These are phyloP conservation scores for Zaprionus davidi DNA, from an alignment of 1,140 invertebrate species.

Conservation along the genomic window DNA sequence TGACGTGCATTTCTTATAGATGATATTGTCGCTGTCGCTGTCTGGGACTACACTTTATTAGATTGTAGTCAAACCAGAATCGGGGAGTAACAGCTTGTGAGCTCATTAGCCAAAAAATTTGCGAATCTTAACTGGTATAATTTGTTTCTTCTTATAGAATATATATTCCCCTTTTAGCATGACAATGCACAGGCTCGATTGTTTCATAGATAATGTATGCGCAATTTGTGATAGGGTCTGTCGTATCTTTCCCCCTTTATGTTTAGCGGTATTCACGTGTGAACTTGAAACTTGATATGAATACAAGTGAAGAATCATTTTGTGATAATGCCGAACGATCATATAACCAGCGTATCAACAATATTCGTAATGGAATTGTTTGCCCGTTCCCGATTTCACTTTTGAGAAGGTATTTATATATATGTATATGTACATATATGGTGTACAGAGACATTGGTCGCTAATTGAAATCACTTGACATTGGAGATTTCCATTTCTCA, in stretches of 20 bases:
- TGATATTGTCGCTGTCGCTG: slow-evolving; percentile 6
- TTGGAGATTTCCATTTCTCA: slow-evolving; percentile 12
- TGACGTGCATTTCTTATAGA: slow-evolving; percentile 21
- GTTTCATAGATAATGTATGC: background rate
- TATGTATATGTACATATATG: no score
- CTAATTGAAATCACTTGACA: slow-evolving; percentile 31
- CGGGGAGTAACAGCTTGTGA: slow-evolving; percentile 9
- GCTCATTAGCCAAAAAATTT: slow-evolving; percentile 35
- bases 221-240: background rate
- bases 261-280: background rate
- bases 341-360: slow-evolving; percentile 10
- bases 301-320: background rate
- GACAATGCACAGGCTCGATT: background rate
- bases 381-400: slow-evolving; percentile 21
- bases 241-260: background rate
- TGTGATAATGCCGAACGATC: slow-evolving; percentile 9
- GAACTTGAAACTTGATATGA: slow-evolving; percentile 16
- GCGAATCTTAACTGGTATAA: background rate
- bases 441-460: background rate
- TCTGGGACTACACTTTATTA: slow-evolving; percentile 30
- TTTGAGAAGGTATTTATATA: background rate
- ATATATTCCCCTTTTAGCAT: background rate
- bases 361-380: slow-evolving; percentile 23
- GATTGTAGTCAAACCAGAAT: slow-evolving; percentile 73
- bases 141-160: background rate